Percentiles rank a stretch among this genome's conserved stretches.
Conservation (phyloP, 2,888 invertebrate genomes). For the Phlogophora meticulosa region DNA sequence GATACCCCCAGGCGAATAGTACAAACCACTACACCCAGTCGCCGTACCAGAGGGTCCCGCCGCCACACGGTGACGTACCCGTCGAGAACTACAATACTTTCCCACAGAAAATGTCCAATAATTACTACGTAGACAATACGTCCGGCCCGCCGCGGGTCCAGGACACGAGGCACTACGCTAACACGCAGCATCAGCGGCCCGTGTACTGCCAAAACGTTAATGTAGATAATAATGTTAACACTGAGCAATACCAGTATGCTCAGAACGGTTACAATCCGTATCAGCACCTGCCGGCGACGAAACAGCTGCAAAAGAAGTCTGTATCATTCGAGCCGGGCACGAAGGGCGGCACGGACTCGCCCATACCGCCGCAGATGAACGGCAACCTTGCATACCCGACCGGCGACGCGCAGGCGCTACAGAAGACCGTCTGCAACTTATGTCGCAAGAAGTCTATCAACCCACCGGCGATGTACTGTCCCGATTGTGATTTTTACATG, state of each 20-base stretch:
- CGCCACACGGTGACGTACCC: conserved; percentile 89
- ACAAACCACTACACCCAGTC: conserved; percentile 83
- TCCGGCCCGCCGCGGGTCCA: conserved; percentile 71
- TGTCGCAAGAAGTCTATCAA: conserved; percentile 96
- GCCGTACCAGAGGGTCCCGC: conserved; percentile 92
- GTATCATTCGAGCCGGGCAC: conserved; percentile 94
- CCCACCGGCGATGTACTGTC: conserved; percentile 95
- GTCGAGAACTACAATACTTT: conserved; percentile 83
- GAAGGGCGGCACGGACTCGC: conserved; percentile 92
- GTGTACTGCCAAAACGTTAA: conserved; percentile 80
- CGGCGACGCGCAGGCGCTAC: conserved; percentile 75
- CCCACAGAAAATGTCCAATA: conserved; percentile 83
- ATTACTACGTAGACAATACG: conserved; percentile 81
- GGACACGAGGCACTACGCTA: conserved; percentile 81
- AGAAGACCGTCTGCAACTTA: conserved; percentile 95
- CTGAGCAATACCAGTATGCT: conserved; percentile 79
- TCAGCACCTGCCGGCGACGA: conserved; percentile 92
- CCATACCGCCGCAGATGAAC: conserved; percentile 83
- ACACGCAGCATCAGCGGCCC: conserved; percentile 80
- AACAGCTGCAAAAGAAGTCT: conserved; percentile 93
- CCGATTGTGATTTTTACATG: conserved; percentile 98
- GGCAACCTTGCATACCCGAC: conserved; percentile 74
- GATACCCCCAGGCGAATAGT: conserved; percentile 83
- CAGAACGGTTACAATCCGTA: conserved; percentile 90
- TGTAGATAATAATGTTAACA: conserved; percentile 75